These are phyloP conservation scores for Brachyhypopomus gauderio DNA, from an alignment of 2,113 vertebrate species.

Conservation along the genomic window DNA sequence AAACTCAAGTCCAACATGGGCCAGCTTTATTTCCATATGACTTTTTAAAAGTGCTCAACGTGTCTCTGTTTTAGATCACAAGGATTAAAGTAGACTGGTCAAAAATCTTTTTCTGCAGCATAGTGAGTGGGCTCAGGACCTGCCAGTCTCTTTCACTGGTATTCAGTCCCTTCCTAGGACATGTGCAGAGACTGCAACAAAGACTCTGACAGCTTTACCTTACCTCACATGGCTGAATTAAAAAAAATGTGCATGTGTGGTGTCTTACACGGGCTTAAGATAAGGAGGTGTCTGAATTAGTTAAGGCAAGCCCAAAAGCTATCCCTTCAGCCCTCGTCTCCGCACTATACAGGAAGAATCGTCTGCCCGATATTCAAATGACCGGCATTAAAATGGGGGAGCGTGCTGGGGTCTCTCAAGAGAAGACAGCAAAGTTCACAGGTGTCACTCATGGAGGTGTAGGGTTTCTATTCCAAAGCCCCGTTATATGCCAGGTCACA, in stretches of 20 bases:
- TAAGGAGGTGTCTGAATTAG: background rate
- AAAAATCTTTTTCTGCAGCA: background rate
- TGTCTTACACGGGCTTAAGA: background rate
- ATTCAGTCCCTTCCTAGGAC: background rate
- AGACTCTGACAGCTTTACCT: constrained; percentile 20
- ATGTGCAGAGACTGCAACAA: constrained; percentile 14
- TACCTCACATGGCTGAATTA: constrained; percentile 7
- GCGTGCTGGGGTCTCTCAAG: constrained; percentile 52
- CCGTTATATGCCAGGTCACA: constrained; percentile 55
- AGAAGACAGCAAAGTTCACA: constrained; percentile 64
- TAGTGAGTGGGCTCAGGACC: background rate
- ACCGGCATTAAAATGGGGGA: constrained; percentile 62
- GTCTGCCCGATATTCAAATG: constrained; percentile 67
- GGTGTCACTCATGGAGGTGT: constrained; percentile 66
- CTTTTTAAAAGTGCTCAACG: background rate
- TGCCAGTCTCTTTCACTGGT: background rate
- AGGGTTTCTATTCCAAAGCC: constrained; percentile 62
- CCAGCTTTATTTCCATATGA: background rate
- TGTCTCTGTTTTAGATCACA: constrained; percentile 4
- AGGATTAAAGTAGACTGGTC: constrained; percentile 16
- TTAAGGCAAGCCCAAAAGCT: background rate
- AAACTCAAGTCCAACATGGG: constrained; percentile 1
- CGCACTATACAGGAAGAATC: constrained; percentile 44
- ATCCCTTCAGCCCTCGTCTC: constrained; percentile 14
- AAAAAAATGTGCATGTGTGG: constrained; percentile 13